Evolutionary conservation across 2,797 vertebrate species (phyloP), one percentile per base, ranked within the genome.

Genomic region (Acanthurus tractus): DNA sequence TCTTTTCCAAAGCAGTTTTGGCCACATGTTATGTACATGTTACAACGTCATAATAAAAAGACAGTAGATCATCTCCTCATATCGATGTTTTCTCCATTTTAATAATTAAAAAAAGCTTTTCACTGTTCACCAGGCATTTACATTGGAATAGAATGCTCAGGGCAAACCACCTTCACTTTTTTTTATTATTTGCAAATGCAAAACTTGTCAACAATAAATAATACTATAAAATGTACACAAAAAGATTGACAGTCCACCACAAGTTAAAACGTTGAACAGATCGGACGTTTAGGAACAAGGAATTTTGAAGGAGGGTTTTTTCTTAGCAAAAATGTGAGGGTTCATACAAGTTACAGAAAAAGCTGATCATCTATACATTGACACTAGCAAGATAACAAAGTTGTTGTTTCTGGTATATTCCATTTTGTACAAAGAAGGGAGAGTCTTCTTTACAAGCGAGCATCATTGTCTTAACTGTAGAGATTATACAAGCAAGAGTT

Each of bases 211-310:
- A 95, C 94, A 96, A 96, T 96, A 96, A 96, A 96, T 96, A 96
- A 96, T 95, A 95, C 92, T 94, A 94, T 95, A 95, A 96, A 96
- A 96, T 95, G 93, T 96, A 94, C 94, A 95, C 93, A 94, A 95
- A 95, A 93, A 93, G 84, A 88, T 94, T 86, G 92, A 95, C 89
- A 93, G 93, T 94, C 92, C 93, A 95, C 93, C 93, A 95, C 94
- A 61, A 95, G 93, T 92, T 91, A 86, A 95, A 91, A 95, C 93
- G 89, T 93, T 93, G 90, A 95, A 92, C 92, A 91, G 86, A 85
- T 84, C 20, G 70, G 69, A 91, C 90, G 88, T 87, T 85, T 69
- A 66, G 84, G 83, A 83, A 79, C 58, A 62, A 79, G 83, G 78
- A 81, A 65, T 63, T 76, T 34, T 50, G 74, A 65, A 57, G 56